Evolutionary conservation across 35 echinoderm and acorn worm species (phyloP), one percentile per base, ranked within the genome.

Genomic region (Lytechinus variegatus): DNA sequence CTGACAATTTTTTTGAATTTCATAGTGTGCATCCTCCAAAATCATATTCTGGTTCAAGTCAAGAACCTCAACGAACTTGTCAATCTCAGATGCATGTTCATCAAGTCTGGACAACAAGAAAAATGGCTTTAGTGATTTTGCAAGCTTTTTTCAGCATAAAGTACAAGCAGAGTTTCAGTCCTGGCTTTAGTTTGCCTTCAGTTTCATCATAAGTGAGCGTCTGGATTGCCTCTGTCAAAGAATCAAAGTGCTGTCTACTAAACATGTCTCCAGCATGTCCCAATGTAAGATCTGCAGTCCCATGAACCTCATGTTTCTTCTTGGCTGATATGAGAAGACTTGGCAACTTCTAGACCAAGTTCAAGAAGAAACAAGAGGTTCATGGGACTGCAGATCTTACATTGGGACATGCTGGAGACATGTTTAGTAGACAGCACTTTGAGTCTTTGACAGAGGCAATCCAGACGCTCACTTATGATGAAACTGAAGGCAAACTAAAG

Each of bases 11-110:
- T 97, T 94, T 8, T 93, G 28, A 5, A 97, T 8, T 71, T 97
- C 55, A 53, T 95, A 96, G 12, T 56, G 52, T 5, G 96, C 94
- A 95, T 95, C 94, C 19, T 87, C 89, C 54, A 96, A 96, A 4
- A 96, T 44, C 9, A 52, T 53, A 9, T 96, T 44, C 9, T 95
- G n/a, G 19, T 89, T 90, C 9, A 96, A 27, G 7, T 95, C 94
- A 52, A 96, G 66, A 6, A 91, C 88, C 11, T 29, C 24, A 29
- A 60, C 27, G 55, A 96, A 96, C 16, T 89, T 91, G 28, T 96
- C 94, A 95, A 96, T 91, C 19, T 96, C 94, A 12, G 53, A 79
- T 28, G 96, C 96, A 12, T 60, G 27, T 4, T 95, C 86, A 88
- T 96, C 96, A 8, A 61, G 57, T 13, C 55, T 87, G 14, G 28